A percentile compares a stretch with the other conserved stretches of the same genome.
Conservation (phyloP, 2,797 vertebrate species). For the Alcedo atthis region DNA sequence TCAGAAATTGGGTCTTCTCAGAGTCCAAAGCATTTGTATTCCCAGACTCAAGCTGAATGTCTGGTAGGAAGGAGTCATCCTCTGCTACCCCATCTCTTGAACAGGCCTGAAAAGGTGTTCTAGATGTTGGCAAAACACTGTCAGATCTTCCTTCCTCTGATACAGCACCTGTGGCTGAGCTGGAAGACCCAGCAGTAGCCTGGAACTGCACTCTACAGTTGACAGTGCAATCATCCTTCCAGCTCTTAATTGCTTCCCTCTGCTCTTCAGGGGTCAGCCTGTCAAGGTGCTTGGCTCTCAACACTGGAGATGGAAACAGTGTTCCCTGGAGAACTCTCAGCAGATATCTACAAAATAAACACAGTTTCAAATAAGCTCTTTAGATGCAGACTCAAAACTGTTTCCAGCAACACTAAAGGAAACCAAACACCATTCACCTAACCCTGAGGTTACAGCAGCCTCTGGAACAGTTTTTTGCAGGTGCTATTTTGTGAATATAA, state of each 20-base stretch:
- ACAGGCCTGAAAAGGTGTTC: background rate
- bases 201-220: background rate
- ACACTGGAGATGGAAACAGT: constrained; percentile 69
- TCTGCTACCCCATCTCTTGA: background rate
- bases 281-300: constrained; percentile 76
- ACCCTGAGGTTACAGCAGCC: background rate
- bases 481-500: background rate
- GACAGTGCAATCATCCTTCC: constrained; percentile 46
- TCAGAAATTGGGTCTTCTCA: background rate
- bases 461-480: background rate
- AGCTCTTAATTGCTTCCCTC: constrained; percentile 63
- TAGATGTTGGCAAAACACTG: background rate
- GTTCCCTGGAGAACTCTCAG: constrained; percentile 81
- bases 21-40: background rate
- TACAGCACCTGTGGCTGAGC: background rate
- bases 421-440: background rate
- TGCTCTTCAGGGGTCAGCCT: constrained; percentile 46
- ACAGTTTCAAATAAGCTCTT: background rate
- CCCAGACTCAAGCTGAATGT: background rate
- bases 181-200: background rate
- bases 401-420: background rate
- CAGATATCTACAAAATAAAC: constrained; percentile 78
- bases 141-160: background rate
- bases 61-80: background rate
- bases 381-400: background rate